Evolutionary conservation across 2,888 invertebrate genomes (phyloP).

Genomic region (Apamea monoglypha): DNA sequence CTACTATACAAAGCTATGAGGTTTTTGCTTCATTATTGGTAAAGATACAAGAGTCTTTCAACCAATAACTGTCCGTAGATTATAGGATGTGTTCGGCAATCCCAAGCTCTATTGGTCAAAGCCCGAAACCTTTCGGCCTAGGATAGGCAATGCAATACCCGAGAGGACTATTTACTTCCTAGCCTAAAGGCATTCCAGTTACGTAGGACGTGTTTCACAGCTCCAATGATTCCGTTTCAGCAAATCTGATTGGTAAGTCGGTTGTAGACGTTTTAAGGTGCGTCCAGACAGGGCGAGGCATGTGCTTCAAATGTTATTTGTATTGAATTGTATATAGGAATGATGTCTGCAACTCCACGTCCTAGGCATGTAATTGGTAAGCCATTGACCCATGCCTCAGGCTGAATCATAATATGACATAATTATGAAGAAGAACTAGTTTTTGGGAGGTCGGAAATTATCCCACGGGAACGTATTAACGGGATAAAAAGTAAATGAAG

Average conservation of each 20-base stretch:
- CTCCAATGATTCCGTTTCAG: constrained; percentile 24
- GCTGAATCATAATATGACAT: too few relatives aligned
- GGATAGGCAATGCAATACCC: constrained; percentile 46
- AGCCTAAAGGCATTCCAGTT: constrained; percentile 55
- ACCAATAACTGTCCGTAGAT: too few relatives aligned
- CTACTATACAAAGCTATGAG: too few relatives aligned
- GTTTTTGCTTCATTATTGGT: too few relatives aligned
- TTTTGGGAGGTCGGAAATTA: background rate
- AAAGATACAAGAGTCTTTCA: too few relatives aligned
- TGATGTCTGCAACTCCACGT: too few relatives aligned
- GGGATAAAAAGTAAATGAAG: background rate
- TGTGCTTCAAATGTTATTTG: background rate
- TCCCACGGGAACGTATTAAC: background rate
- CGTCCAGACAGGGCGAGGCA: background rate
- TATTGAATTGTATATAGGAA: background rate
- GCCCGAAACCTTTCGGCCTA: constrained; percentile 51
- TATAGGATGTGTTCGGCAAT: background rate
- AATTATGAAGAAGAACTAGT: too few relatives aligned
- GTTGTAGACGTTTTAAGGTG: background rate
- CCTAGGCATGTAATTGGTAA: too few relatives aligned
- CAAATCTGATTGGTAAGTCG: constrained; percentile 1
- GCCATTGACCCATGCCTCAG: rapidly evolving
- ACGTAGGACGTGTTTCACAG: constrained; percentile 16
- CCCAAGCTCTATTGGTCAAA: constrained; percentile 36
- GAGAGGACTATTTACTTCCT: constrained; percentile 48